Conservation (phyloP, 2,888 invertebrate genomes). For the Caenorhabditis sinica region DNA sequence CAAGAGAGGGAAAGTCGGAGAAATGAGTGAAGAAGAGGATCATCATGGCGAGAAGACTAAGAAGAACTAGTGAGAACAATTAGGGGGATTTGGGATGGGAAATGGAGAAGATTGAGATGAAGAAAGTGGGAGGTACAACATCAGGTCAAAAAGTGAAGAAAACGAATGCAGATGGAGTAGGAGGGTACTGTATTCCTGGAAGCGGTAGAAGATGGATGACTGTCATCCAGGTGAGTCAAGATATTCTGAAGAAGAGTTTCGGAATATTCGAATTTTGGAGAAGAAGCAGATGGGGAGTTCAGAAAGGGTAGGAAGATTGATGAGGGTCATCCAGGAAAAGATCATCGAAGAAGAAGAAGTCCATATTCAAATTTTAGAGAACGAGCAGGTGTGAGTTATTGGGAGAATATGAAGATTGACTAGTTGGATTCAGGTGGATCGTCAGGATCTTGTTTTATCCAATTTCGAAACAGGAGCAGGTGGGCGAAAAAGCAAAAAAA, state of each 20-base stretch:
- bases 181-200: slow-evolving; percentile 7
- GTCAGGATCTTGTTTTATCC: too few relatives aligned
- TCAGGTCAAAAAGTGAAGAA: background rate
- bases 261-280: background rate
- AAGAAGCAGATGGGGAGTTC: background rate
- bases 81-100: slow-evolving; percentile 7
- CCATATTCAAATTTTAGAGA: too few relatives aligned
- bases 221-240: background rate
- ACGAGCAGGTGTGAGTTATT: too few relatives aligned
- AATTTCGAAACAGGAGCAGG: too few relatives aligned
- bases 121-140: slow-evolving; percentile 25
- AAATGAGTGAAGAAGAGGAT: slow-evolving; percentile 17
- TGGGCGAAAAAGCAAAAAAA: background rate
- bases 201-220: background rate
- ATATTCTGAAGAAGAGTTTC: too few relatives aligned
- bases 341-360: too few relatives aligned
- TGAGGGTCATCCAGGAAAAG: too few relatives aligned
- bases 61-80: slow-evolving; percentile 21
- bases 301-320: too few relatives aligned
- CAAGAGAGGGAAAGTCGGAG: slow-evolving; percentile 23
- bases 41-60: background rate
- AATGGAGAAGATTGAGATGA: background rate
- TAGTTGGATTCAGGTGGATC: too few relatives aligned
- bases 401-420: too few relatives aligned
- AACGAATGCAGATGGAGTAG: background rate